Conservation (phyloP, 2,888 invertebrate species). For the Ctena decussata region DNA sequence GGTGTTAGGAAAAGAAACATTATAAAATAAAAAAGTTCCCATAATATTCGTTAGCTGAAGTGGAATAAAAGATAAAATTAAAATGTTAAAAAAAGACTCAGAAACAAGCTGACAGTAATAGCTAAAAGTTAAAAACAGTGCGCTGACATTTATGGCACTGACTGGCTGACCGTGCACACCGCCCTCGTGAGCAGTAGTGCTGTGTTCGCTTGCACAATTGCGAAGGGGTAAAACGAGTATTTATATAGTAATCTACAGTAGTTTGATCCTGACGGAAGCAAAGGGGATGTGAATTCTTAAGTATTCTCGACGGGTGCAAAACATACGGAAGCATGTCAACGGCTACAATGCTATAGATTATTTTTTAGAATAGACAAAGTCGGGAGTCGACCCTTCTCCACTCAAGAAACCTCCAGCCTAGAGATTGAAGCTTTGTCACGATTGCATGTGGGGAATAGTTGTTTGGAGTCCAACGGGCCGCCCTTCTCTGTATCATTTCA, state of each 20-base stretch:
- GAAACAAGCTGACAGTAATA: not conserved
- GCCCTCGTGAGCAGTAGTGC: not conserved
- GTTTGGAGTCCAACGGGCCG: not conserved
- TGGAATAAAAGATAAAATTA: not conserved
- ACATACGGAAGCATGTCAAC: not conserved
- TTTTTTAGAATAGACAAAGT: not conserved
- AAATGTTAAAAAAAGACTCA: not conserved
- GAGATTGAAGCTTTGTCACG: not conserved
- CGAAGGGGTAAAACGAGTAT: constrained; percentile 7
- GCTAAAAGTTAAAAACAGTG: not conserved
- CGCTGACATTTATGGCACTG: not conserved
- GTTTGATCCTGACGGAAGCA: not conserved
- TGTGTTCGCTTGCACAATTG: not conserved
- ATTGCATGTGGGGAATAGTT: not conserved
- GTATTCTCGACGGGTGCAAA: too few species aligned
- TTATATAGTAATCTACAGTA: not conserved
- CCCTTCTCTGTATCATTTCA: not conserved
- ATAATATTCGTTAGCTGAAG: not conserved
- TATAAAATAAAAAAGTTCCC: not conserved
- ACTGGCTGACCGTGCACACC: not conserved
- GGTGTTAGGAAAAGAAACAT: too few species aligned
- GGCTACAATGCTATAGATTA: not conserved
- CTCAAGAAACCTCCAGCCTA: not conserved
- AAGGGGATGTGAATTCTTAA: not conserved
- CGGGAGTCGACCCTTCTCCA: not conserved